A percentile compares a stretch with the other conserved stretches of the same genome.
phyloP scores from a whole-genome alignment of 92 coral and sea anemone genomes.

The Hydrozoanthus gracilis region DNA sequence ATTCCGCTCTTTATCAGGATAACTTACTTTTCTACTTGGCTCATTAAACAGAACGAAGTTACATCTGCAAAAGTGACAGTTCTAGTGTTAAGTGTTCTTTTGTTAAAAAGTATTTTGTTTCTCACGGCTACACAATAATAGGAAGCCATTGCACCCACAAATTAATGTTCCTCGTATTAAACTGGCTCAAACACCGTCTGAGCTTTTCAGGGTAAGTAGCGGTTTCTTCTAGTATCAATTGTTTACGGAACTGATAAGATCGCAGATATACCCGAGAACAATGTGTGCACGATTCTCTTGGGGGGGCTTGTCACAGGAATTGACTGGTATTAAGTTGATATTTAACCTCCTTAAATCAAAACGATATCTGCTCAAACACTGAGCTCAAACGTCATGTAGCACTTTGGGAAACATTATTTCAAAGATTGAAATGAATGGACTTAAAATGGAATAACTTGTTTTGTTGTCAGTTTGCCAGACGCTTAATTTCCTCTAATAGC shows the following conservation, averaged over 20 bases:
- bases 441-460: neutral
- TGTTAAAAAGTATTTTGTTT: neutral
- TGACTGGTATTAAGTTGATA: neutral
- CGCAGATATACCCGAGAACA: no score
- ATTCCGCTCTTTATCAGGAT: neutral
- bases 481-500: neutral
- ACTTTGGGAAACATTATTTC: neutral
- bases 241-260: no score
- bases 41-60: neutral
- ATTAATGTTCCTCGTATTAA: neutral
- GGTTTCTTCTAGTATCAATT: no score
- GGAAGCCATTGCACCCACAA: neutral
- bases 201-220: no score
- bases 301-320: no score
- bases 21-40: neutral
- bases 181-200: no score
- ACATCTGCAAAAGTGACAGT: constrained; percentile 4
- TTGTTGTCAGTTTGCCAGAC: neutral
- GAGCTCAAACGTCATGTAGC: neutral
- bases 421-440: neutral
- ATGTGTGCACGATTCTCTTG: no score
- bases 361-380: neutral
- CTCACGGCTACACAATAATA: neutral
- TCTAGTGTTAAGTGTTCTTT: neutral
- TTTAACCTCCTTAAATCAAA: constrained; percentile 6